Percentiles rank a stretch among this genome's conserved stretches.
Evolutionary conservation across 2,113 vertebrate genomes (phyloP).

Genomic region (Callopanchax toddi): DNA sequence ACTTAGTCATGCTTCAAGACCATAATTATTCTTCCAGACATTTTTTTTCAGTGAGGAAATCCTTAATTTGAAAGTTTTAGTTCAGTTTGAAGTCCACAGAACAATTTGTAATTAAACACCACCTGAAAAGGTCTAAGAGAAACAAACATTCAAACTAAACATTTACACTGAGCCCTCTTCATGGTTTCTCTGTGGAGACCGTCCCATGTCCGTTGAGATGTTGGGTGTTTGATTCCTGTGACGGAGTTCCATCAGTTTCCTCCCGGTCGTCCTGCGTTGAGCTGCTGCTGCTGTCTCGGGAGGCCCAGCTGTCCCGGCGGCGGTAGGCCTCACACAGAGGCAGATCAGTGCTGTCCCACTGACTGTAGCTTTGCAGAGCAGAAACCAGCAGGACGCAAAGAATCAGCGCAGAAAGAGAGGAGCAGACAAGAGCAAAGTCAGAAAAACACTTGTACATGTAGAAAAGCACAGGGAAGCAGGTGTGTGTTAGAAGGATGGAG

Average conservation of each 20-base stretch:
- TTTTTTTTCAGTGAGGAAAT: no score
- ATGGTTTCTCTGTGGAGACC: conserved; percentile 64
- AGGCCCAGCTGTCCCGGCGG: conserved; percentile 83
- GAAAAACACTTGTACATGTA: conserved; percentile 55
- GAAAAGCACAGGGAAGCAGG: conserved; percentile 26
- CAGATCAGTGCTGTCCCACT: conserved; percentile 90
- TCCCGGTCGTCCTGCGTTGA: conserved; percentile 71
- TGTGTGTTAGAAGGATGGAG: conserved; percentile 28
- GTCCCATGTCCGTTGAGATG: conserved; percentile 85
- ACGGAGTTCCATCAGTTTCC: conserved; percentile 63
- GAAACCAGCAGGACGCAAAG: conserved; percentile 79
- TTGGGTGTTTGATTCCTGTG: conserved; percentile 74
- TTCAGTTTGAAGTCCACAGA: accelerated
- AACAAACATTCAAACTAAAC: no score
- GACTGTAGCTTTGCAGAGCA: conserved; percentile 91
- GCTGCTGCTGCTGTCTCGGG: conserved; percentile 80
- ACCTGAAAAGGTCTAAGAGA: no score
- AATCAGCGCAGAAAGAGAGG: conserved; percentile 64
- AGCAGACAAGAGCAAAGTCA: conserved; percentile 76
- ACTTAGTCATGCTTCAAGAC: not conserved
- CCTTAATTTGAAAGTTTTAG: no score
- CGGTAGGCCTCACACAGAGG: conserved; percentile 93
- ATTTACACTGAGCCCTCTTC: no score
- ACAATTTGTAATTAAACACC: not conserved
- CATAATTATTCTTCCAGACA: not conserved